These are phyloP conservation scores for Pseudomyrmex cubaensis DNA, from an alignment of 1,140 invertebrate species.

Conservation along the genomic window DNA sequence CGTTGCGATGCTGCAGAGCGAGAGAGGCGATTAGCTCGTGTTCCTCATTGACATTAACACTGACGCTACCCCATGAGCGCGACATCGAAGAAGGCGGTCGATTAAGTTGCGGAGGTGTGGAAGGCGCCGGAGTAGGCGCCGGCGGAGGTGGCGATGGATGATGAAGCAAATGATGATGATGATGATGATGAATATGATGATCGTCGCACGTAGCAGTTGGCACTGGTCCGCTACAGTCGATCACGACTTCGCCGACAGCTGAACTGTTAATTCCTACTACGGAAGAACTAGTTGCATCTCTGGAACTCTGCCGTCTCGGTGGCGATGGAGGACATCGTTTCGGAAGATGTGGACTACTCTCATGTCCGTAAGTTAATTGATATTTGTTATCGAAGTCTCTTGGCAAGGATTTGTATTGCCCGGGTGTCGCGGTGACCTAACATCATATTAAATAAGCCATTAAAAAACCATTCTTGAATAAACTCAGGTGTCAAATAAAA, in stretches of 20 bases:
- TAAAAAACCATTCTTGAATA: too few species aligned
- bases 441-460: not conserved
- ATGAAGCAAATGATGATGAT: constrained; percentile 76
- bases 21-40: constrained; percentile 88
- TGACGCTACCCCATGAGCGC: constrained; percentile 86
- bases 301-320: constrained; percentile 90
- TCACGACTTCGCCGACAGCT: constrained; percentile 80
- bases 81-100: constrained; percentile 86
- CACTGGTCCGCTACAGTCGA: constrained; percentile 85
- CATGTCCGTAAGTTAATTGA: constrained; percentile 83
- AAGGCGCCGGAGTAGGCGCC: constrained; percentile 76
- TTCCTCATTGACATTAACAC: constrained; percentile 85
- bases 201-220: constrained; percentile 83
- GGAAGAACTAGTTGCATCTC: constrained; percentile 76
- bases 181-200: constrained; percentile 79
- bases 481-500: not conserved
- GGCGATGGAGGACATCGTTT: constrained; percentile 91
- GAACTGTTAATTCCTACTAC: constrained; percentile 69
- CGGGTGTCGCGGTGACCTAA: constrained; percentile 82
- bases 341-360: constrained; percentile 82
- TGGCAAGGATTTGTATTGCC: constrained; percentile 83
- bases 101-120: constrained; percentile 81
- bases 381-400: constrained; percentile 85
- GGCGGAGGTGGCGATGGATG: constrained; percentile 67
- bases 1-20: constrained; percentile 90